phyloP scores from a whole-genome alignment of 1,140 invertebrate species.

The Pseudomyrmex sp. region DNA sequence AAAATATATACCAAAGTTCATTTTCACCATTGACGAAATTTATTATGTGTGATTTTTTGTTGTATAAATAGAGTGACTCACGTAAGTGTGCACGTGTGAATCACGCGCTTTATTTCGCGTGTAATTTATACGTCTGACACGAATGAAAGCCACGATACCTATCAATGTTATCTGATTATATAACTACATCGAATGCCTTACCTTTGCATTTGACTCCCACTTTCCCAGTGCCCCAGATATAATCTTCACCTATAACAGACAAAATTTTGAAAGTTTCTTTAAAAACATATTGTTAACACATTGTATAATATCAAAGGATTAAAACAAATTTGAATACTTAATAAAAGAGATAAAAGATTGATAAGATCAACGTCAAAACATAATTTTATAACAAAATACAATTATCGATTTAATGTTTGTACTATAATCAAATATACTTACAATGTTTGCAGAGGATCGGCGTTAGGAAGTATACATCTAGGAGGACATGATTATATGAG shows the following conservation, averaged over 20 bases:
- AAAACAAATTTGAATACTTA: background rate
- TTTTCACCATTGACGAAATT: background rate
- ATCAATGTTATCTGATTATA: constrained; percentile 23
- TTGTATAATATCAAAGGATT: background rate
- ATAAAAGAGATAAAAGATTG: no score
- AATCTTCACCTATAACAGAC: constrained; percentile 86
- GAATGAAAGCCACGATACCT: constrained; percentile 10
- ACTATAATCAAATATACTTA: constrained; percentile 78
- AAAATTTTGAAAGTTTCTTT: background rate
- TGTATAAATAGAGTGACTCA: constrained; percentile 9
- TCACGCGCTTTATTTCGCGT: no score
- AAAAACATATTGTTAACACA: background rate
- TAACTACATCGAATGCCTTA: constrained; percentile 72
- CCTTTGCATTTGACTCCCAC: constrained; percentile 86
- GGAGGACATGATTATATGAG: constrained; percentile 77
- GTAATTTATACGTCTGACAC: constrained; percentile 29
- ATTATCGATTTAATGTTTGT: no score
- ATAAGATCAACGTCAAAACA: no score
- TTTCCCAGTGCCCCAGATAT: constrained; percentile 87
- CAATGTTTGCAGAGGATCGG: constrained; percentile 86
- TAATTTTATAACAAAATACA: no score
- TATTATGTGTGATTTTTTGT: constrained; percentile 11
- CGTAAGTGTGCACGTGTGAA: no score
- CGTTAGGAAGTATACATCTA: constrained; percentile 84
- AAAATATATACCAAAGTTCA: background rate